Evolutionary conservation across 2,113 vertebrate genomes (phyloP).

Genomic region (Cynoglossus semilaevis): DNA sequence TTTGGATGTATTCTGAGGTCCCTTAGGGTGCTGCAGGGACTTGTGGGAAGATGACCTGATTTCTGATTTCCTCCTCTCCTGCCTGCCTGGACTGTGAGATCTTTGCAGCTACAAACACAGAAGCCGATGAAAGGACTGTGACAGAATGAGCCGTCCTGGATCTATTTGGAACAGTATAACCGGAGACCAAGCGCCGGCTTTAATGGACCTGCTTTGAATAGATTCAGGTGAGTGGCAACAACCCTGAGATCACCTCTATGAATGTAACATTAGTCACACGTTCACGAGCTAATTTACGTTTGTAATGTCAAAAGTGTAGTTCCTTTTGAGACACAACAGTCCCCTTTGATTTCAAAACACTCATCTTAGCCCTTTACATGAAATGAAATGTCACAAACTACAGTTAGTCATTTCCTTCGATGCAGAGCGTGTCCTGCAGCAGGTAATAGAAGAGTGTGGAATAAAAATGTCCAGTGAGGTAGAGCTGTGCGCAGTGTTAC

Average conservation of each 20-base stretch:
- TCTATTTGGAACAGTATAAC: constrained; percentile 21
- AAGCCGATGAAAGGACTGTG: constrained; percentile 30
- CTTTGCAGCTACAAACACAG: constrained; percentile 42
- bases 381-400: no score
- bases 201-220: constrained; percentile 30
- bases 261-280: background rate
- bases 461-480: constrained; percentile 31
- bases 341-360: background rate
- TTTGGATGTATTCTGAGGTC: constrained; percentile 63
- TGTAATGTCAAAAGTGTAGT: constrained; percentile 1
- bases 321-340: constrained; percentile 1
- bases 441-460: constrained; percentile 18
- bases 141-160: constrained; percentile 11
- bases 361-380: no score
- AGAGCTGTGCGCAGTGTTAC: constrained; percentile 43
- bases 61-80: constrained; percentile 69
- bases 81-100: constrained; percentile 51
- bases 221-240: constrained; percentile 52
- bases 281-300: constrained; percentile 1
- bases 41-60: constrained; percentile 76
- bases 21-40: constrained; percentile 68
- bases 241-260: background rate
- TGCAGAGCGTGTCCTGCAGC: background rate
- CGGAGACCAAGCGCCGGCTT: constrained; percentile 41
- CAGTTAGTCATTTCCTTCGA: background rate